These are phyloP conservation scores for Sprattus sprattus DNA, from an alignment of 2,113 vertebrate genomes.

Conservation along the genomic window DNA sequence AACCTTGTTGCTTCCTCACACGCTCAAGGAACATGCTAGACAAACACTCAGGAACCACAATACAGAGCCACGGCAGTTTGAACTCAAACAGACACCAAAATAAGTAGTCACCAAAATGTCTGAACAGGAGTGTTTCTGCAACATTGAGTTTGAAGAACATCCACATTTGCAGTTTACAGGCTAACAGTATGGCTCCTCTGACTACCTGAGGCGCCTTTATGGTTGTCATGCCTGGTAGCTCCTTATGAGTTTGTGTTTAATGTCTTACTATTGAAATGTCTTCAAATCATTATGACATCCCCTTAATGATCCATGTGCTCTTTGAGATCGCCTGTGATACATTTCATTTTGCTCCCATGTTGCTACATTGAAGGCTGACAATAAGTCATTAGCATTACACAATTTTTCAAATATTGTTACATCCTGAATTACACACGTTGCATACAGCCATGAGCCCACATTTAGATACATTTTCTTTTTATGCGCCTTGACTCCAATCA, in stretches of 20 bases:
- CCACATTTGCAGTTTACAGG: not conserved
- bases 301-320: not conserved
- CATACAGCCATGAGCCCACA: not conserved
- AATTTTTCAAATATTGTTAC: not conserved
- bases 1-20: not conserved
- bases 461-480: not conserved
- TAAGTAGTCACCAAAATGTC: not conserved
- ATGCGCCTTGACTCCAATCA: not conserved
- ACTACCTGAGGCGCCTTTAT: not conserved
- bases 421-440: not conserved
- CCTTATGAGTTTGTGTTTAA: not conserved
- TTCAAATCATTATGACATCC: not conserved
- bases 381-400: slow-evolving; percentile 1
- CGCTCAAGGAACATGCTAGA: not conserved
- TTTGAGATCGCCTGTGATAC: not conserved
- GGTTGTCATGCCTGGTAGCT: not conserved
- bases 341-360: not conserved
- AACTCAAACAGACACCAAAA: not conserved
- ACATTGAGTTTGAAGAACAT: not conserved
- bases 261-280: not conserved
- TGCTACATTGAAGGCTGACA: not conserved
- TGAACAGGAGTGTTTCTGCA: not conserved
- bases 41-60: not conserved
- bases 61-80: not conserved
- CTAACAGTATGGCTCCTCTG: not conserved